Evolutionary conservation across 2,113 vertebrate species (phyloP), one percentile per base, ranked within the genome.

Genomic region (Amphiprion percula): DNA sequence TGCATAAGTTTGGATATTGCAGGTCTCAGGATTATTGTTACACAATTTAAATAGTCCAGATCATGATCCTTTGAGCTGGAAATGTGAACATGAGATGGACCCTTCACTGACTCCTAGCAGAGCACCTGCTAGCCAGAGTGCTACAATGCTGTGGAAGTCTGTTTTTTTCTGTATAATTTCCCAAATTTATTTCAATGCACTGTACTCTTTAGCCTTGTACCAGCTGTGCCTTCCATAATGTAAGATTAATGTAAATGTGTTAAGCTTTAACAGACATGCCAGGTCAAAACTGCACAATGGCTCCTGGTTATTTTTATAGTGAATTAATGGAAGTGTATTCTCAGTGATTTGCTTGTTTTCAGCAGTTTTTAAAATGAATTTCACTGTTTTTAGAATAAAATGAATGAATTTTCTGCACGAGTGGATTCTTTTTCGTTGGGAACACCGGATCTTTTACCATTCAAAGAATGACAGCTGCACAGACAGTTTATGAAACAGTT

Each of bases 221-320:
- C 96, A 95, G 96, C 96, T 95, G 97, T 99, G 97, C 97, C 97
- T 99, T 97, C 88, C 92, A 95, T 94, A 94, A 92, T 95, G 94
- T 95, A 96, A 94, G 70, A 90, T 77, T 81, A 90, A 75, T 95
- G 95, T 96, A 97, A 95, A 96, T 96, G 95, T 94, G 94, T 96
- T 94, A 92, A 95, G 94, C 94, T 95, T 95, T 92, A 94, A 94
- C 90, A 92, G 87, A 92, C 89, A 91, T 91, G 93, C 90, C 86
- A 89, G 80, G 92, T 92, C 69, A 93, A 90, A 88, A 94, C 93
- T 90, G 92, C 93, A 95, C 95, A 92, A 94, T 95, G 94, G 91
- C 93, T 93, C 88, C 90, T 88, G 91, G 91, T 96, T 94, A 93
- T 95, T 95, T 93, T 83, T 85, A 66, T 94, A 93, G 80, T 85